These are phyloP conservation scores for Anthonomus grandis DNA, from an alignment of 1,140 invertebrate genomes.

Conservation along the genomic window DNA sequence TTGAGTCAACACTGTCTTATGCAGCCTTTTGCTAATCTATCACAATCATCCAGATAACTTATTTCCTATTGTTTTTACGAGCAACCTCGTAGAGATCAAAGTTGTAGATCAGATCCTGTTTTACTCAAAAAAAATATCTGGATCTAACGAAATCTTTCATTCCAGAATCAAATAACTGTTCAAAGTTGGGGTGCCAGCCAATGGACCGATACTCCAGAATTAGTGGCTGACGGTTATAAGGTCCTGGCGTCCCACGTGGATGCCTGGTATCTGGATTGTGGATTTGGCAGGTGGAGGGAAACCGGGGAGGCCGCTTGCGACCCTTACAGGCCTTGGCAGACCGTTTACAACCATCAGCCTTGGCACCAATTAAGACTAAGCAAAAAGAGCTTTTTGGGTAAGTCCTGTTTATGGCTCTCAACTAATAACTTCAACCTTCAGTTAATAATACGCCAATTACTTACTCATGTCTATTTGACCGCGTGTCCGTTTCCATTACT, in stretches of 20 bases:
- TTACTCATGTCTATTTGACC: no score
- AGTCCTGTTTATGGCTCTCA: neutral
- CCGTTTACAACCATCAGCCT: constrained; percentile 75
- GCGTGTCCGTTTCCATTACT: no score
- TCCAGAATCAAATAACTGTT: constrained; percentile 43
- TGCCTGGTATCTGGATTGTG: constrained; percentile 83
- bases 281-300: constrained; percentile 76
- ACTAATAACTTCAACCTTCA: no score
- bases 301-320: constrained; percentile 68
- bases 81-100: no score
- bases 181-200: constrained; percentile 76
- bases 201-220: constrained; percentile 70
- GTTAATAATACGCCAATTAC: no score
- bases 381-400: constrained; percentile 52
- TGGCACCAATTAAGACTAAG: constrained; percentile 52
- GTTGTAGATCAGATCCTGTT: no score
- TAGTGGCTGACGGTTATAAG: constrained; percentile 69
- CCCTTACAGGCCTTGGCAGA: constrained; percentile 79
- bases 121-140: no score
- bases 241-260: constrained; percentile 81
- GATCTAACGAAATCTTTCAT: no score
- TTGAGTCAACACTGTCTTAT: no score
- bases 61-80: no score
- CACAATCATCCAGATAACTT: no score
- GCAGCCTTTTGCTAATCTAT: no score